phyloP scores from a whole-genome alignment of 2,797 vertebrate species.

The Heliangelus exortis region DNA sequence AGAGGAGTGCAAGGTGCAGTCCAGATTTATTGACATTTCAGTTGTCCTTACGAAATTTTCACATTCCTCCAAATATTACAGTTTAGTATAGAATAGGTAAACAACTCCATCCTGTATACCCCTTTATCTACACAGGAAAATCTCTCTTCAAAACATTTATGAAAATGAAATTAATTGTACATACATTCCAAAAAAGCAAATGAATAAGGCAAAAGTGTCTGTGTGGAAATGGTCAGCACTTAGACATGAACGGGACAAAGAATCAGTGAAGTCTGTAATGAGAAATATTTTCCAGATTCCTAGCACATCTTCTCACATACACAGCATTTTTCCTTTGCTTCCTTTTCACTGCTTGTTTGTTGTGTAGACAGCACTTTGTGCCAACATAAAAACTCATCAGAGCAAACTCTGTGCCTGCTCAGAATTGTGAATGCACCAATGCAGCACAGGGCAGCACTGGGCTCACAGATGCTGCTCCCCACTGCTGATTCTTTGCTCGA shows the following conservation, averaged over 20 bases:
- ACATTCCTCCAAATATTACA: neutral
- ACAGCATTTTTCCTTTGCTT: neutral
- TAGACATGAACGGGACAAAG: neutral
- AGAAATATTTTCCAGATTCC: neutral
- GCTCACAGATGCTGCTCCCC: neutral
- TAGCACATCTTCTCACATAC: neutral
- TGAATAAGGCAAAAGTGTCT: neutral
- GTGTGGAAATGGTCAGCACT: neutral
- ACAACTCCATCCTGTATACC: neutral
- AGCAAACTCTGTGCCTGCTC: neutral
- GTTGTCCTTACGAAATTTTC: neutral
- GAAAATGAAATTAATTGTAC: neutral
- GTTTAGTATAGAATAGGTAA: neutral
- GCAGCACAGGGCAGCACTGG: neutral
- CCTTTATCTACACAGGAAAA: neutral
- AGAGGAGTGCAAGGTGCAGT: neutral
- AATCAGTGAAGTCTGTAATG: neutral
- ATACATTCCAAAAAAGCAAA: neutral
- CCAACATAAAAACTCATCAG: neutral
- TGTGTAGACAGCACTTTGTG: fast-evolving
- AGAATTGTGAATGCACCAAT: fast-evolving
- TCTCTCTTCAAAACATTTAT: neutral
- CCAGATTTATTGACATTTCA: neutral
- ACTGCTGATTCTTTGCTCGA: neutral
- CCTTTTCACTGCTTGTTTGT: neutral